Base-by-base conservation (phyloP, 2,797 vertebrate species). In the Sebastes kiyomatsui region DNA sequence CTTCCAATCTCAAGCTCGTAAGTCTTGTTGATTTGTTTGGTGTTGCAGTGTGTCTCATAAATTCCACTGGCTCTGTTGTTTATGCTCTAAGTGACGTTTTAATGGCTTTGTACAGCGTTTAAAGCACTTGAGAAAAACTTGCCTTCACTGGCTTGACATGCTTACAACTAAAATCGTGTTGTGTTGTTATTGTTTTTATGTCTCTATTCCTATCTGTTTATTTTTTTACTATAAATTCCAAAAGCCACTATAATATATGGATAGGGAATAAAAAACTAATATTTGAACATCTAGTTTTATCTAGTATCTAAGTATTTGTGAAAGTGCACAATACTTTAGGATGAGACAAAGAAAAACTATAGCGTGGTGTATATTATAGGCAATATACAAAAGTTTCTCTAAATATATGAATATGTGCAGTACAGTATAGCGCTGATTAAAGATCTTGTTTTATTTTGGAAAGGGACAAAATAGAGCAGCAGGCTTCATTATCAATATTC, bases 41-140 rank as follows among this genome's bases (percentile, higher is more conserved):
- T 56, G 58, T 68, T 55, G 58, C 55, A 46, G 22, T 16, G 62
- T 27, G 42, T 67, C 55, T 72, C 11, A 58, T 69, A 54, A 77
- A 81, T 81, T 28, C 20, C 60, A 56, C 55, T 65, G 56, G 9
- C 18, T 35, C 49, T 52, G 5, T 20, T 58, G 62, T 79, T 73
- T 67, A 49, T 72, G 46, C 69, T 67, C 27, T 28, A 78, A 86
- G 30, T 76, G 65, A 79, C 7, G 1, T 75, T 87, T 88, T 78
- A 78, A 81, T 84, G 65, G 33, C 58, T 79, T 69, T 28, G 49
- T 60, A 23, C 33, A 71, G 58, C 27, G 35, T 58, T 59, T 22
- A 64, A 9, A 42, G 59, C 14, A 71, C 33, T 32, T 18, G 18
- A 61, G n/a, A 12, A 67, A 56, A 38, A 14, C 6, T 12, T n/a